Evolutionary conservation across 1,140 invertebrate genomes (phyloP).

Genomic region (Odontomachus brunneus): DNA sequence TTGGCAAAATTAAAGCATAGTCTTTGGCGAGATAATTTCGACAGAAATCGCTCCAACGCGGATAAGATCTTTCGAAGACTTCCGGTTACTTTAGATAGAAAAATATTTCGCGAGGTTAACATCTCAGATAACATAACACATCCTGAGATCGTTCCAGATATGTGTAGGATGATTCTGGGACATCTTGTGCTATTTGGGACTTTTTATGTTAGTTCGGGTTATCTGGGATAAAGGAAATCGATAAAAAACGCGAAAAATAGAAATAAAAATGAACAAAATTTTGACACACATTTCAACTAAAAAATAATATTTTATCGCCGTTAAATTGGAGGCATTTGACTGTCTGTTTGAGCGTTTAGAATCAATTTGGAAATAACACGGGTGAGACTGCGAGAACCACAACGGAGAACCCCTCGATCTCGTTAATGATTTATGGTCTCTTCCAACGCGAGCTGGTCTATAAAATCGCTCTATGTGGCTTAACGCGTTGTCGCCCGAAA

Average conservation of each 20-base stretch:
- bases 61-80: background rate
- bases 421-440: slow-evolving; percentile 41
- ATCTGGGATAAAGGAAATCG: too few relatives aligned
- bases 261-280: background rate
- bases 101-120: too few relatives aligned
- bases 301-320: too few relatives aligned
- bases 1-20: too few relatives aligned
- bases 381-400: background rate
- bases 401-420: background rate
- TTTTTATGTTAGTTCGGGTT: too few relatives aligned
- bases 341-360: background rate
- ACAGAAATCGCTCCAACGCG: background rate
- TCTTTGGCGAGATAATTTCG: too few relatives aligned
- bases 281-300: background rate
- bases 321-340: background rate
- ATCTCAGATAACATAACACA: too few relatives aligned
- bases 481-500: slow-evolving; percentile 21
- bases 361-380: background rate
- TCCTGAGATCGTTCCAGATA: too few relatives aligned
- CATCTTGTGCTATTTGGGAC: too few relatives aligned
- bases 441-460: slow-evolving; percentile 19
- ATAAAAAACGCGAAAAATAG: background rate
- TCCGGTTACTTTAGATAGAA: too few relatives aligned
- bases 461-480: slow-evolving; percentile 34
- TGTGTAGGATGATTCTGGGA: too few relatives aligned